Evolutionary conservation across 1,140 invertebrate genomes (phyloP).

Genomic region (Bombus polaris): DNA sequence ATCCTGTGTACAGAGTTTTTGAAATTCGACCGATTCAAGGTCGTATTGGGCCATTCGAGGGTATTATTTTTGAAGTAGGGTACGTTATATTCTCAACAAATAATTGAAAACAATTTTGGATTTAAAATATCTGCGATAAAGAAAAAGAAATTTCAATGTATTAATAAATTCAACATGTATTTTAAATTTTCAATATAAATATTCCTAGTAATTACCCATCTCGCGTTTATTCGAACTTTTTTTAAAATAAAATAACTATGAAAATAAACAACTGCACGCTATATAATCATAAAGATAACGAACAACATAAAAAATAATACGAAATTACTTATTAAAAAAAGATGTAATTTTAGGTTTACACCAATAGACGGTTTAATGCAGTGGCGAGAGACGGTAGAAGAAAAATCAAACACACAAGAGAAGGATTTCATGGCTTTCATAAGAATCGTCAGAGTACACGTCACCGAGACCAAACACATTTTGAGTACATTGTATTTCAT

Average conservation of each 20-base stretch:
- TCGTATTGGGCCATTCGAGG: constrained; percentile 70
- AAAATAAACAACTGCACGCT: too few species aligned
- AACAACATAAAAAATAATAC: too few species aligned
- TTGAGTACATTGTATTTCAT: constrained; percentile 31
- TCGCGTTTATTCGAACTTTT: too few species aligned
- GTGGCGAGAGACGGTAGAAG: constrained; percentile 26
- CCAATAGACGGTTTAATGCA: constrained; percentile 44
- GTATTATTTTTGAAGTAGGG: constrained; percentile 67
- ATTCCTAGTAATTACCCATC: too few species aligned
- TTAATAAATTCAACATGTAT: too few species aligned
- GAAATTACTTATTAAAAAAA: neutral
- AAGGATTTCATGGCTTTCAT: constrained; percentile 68
- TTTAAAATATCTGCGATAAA: too few species aligned
- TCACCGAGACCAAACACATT: constrained; percentile 53
- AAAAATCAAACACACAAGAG: neutral
- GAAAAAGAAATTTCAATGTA: too few species aligned
- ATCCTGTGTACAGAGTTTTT: constrained; percentile 64
- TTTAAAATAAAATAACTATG: too few species aligned
- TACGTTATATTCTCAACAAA: constrained; percentile 39
- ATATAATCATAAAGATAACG: too few species aligned
- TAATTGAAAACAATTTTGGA: neutral
- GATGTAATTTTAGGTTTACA: constrained; percentile 59
- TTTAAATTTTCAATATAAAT: too few species aligned
- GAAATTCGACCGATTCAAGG: constrained; percentile 68
- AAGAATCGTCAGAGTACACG: constrained; percentile 64